phyloP scores from a whole-genome alignment of 2,113 vertebrate species.

The Sebastes schlegelii region DNA sequence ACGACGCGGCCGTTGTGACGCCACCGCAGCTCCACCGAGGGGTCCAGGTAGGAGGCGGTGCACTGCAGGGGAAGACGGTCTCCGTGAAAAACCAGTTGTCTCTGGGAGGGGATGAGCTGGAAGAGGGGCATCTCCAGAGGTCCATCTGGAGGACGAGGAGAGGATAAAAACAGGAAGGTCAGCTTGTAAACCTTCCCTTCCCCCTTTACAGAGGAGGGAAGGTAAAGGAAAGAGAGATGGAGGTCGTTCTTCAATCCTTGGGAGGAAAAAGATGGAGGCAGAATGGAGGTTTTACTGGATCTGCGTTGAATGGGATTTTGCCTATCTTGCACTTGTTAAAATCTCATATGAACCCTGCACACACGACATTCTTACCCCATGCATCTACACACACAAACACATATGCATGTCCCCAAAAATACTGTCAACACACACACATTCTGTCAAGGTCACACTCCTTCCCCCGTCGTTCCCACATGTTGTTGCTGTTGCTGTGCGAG shows the following conservation, averaged over 20 bases:
- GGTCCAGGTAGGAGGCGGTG: conserved; percentile 88
- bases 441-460: conserved; percentile 59
- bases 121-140: conserved; percentile 91
- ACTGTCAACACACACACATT: conserved; percentile 16
- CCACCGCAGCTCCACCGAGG: conserved; percentile 85
- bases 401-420: not conserved
- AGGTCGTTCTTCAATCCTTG: conserved; percentile 26
- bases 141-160: conserved; percentile 80
- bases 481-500: conserved; percentile 49
- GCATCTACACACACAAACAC: not conserved
- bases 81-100: conserved; percentile 91
- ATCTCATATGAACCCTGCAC: conserved; percentile 9
- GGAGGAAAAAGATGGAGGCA: not conserved
- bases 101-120: conserved; percentile 92
- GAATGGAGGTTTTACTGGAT: not conserved
- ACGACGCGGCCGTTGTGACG: conserved; percentile 83
- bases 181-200: conserved; percentile 13
- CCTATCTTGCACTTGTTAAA: not conserved
- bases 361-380: not conserved
- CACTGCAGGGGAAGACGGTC: conserved; percentile 93
- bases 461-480: conserved; percentile 25
- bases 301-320: not conserved
- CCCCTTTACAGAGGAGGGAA: not conserved
- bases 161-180: conserved; percentile 31
- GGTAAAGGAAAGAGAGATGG: not conserved